Conservation (phyloP, 2,113 vertebrate genomes). For the Zapornia atra region DNA sequence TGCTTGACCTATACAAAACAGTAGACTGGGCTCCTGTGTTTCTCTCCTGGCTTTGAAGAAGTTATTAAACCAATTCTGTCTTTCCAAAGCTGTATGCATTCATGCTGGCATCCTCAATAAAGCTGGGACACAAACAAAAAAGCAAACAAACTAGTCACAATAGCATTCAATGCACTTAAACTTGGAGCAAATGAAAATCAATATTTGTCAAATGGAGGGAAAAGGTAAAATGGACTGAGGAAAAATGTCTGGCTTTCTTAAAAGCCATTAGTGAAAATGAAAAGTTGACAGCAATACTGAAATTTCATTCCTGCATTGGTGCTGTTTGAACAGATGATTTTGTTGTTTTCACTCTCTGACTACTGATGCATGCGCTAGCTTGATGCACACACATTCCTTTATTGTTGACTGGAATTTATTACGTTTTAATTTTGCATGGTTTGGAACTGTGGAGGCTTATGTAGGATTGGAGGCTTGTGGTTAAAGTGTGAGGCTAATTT, state of each 20-base stretch:
- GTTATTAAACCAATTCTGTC: slow-evolving; percentile 52
- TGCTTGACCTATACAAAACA: slow-evolving; percentile 16
- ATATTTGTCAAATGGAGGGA: slow-evolving; percentile 64
- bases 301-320: background rate
- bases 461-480: background rate
- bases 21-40: background rate
- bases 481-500: background rate
- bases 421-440: background rate
- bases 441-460: background rate
- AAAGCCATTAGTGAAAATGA: slow-evolving; percentile 58
- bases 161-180: slow-evolving; percentile 64
- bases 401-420: background rate
- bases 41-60: slow-evolving; percentile 13
- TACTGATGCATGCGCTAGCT: background rate
- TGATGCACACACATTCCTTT: background rate
- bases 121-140: slow-evolving; percentile 40
- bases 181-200: slow-evolving; percentile 66
- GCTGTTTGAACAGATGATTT: background rate
- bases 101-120: slow-evolving; percentile 64
- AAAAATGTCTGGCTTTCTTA: slow-evolving; percentile 15
- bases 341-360: background rate
- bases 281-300: slow-evolving; percentile 7
- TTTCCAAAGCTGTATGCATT: slow-evolving; percentile 35
- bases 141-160: slow-evolving; percentile 34
- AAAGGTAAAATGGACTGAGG: slow-evolving; percentile 56